Percentiles rank a stretch among this genome's conserved stretches.
phyloP scores from a whole-genome alignment of 2,888 invertebrate species.

The Dioctria rufipes region DNA sequence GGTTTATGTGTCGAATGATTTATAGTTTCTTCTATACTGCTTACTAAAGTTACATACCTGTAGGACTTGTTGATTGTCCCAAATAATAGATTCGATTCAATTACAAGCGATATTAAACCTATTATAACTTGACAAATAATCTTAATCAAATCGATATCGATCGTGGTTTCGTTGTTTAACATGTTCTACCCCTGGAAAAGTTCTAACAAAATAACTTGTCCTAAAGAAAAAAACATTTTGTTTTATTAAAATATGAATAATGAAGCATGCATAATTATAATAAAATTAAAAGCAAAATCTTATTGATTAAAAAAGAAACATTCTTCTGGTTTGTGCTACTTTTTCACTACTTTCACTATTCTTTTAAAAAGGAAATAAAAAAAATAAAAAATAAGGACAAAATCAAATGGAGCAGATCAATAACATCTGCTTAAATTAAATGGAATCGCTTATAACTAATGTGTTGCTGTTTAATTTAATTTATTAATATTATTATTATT shows the following conservation, averaged over 20 bases:
- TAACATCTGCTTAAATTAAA: not conserved
- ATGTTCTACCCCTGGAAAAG: conserved; percentile 22
- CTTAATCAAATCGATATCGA: too few relatives aligned
- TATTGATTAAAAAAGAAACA: conserved; percentile 18
- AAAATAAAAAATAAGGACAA: not conserved
- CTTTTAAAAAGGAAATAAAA: not conserved
- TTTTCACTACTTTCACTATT: conserved; percentile 30
- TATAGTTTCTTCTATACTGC: too few relatives aligned
- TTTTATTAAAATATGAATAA: conserved; percentile 21
- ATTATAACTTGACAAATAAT: too few relatives aligned
- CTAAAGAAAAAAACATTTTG: not conserved
- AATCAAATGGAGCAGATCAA: conserved; percentile 1
- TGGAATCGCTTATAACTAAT: not conserved
- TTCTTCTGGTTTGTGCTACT: conserved; percentile 50
- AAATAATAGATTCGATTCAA: too few relatives aligned
- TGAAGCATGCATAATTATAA: conserved; percentile 33
- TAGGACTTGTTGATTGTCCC: too few relatives aligned
- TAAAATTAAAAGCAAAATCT: not conserved
- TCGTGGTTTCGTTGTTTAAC: not conserved
- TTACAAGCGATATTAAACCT: too few relatives aligned
- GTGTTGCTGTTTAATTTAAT: not conserved
- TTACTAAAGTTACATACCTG: too few relatives aligned
- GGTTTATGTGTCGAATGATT: too few relatives aligned
- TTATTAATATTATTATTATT: not conserved
- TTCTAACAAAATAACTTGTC: conserved; percentile 21